Evolutionary conservation across 2,113 vertebrate genomes (phyloP).

Genomic region (Cyanistes caeruleus): DNA sequence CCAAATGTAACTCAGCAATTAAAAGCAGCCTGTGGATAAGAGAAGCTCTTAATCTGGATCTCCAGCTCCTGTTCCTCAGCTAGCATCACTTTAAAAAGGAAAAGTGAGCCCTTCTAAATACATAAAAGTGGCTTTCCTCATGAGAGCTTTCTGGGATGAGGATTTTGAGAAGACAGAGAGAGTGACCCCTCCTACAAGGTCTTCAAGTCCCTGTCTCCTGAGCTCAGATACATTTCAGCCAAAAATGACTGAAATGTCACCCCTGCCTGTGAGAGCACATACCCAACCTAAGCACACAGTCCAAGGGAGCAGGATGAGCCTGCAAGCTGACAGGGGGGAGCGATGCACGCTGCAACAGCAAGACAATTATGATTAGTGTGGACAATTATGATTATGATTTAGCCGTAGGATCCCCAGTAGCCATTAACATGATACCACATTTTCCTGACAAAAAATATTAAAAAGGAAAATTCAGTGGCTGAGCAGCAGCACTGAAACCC

Average conservation of each 20-base stretch:
- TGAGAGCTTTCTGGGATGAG: neutral
- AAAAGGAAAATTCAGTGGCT: neutral
- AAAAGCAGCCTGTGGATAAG: neutral
- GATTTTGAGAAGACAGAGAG: neutral
- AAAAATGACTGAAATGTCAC: neutral
- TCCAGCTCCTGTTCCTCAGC: neutral
- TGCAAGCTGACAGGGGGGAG: neutral
- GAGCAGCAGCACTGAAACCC: neutral
- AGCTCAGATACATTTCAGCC: neutral
- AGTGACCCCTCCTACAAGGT: neutral
- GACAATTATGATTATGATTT: slow-evolving; percentile 55
- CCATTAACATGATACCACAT: slow-evolving; percentile 3
- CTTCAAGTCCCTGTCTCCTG: neutral
- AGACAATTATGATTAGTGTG: slow-evolving; percentile 44
- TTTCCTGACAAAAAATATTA: slow-evolving; percentile 41
- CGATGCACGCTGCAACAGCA: neutral
- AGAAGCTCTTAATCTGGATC: neutral
- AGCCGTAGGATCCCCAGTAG: slow-evolving; percentile 16
- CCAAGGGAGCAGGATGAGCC: neutral
- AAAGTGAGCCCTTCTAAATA: neutral
- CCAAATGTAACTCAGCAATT: neutral
- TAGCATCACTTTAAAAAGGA: neutral
- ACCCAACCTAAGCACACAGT: accelerated
- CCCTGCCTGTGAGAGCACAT: neutral
- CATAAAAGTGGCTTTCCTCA: neutral